Base-by-base conservation (phyloP, 2,888 invertebrate species). In the Drosophila melanosoma region DNA sequence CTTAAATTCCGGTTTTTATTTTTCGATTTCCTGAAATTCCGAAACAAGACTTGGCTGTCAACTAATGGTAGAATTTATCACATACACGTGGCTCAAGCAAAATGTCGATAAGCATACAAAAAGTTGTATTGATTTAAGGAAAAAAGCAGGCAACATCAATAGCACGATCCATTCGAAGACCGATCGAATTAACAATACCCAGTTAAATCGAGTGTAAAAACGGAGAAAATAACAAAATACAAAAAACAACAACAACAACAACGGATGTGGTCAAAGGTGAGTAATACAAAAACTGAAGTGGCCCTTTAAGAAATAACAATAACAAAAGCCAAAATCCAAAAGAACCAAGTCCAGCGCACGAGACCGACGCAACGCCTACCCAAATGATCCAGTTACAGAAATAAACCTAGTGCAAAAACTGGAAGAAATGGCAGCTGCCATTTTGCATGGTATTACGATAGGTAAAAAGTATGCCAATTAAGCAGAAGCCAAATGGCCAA, bases 211-310 rank as follows among this genome's bases (percentile, higher is more conserved):
- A 79, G 76, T 79, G 70, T 89, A 56, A 76, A 81, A 83, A 58
- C 17, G 53, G 36, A 69, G 61, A 38, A 59, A 52, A 35, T 35
- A 80, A 74, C 87, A 77, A 83, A 76, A 74, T 29, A 17, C 20
- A 54, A 23, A 12, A 20, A 35, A 15, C 17, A 23, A 53, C 38
- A 56, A 77, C 79, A 35, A 15, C 17, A 23, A 53, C 38, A 56
- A 77, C 79, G 83, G 81, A 83, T 83, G 84, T 81, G 89, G 87
- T 83, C 87, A 79, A 84, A 77, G 82, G 75, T 73, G 73, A 72
- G 69, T 66, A 57, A 49, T 20, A 56, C 58, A 53, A 59, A 48
- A 54, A 49, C 58, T 83, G 74, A 86, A 86, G 86, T 81, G 84
- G 78, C 65, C 71, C 65, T 64, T 65, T n/a, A 58, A 53, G 38